These are phyloP conservation scores for Hyperoplus lanceolatus DNA, from an alignment of 2,797 vertebrate genomes.

Conservation along the genomic window DNA sequence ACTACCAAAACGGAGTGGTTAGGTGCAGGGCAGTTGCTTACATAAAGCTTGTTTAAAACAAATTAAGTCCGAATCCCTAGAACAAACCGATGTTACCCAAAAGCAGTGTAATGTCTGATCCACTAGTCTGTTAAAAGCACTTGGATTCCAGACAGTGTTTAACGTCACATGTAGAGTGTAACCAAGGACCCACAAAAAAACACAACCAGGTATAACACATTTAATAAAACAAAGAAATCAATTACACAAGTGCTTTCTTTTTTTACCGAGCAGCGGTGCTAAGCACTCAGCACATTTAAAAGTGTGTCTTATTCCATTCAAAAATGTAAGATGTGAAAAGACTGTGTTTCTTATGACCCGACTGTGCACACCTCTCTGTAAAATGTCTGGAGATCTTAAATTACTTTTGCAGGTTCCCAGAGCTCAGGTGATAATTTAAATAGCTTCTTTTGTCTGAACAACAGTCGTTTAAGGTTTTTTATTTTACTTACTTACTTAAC, in stretches of 20 bases:
- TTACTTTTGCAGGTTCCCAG: not conserved
- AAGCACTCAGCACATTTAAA: too few species aligned
- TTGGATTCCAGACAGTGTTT: not conserved
- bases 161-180: not conserved
- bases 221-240: not conserved
- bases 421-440: not conserved
- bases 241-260: not conserved
- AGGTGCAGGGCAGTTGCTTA: not conserved
- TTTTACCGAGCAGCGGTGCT: too few species aligned
- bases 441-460: not conserved
- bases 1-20: too few species aligned
- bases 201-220: not conserved
- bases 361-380: not conserved
- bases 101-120: not conserved
- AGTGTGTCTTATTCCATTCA: not conserved
- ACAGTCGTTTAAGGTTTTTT: not conserved
- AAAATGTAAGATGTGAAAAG: not conserved
- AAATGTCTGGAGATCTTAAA: not conserved
- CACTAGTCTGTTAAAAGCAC: not conserved
- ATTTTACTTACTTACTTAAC: not conserved
- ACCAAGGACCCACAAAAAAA: not conserved
- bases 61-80: not conserved
- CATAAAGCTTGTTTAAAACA: conserved; percentile 3
- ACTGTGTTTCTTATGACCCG: too few species aligned
- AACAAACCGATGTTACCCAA: not conserved